These are phyloP conservation scores for Cerastis rubricosa DNA, from an alignment of 2,888 invertebrate species.

Conservation along the genomic window DNA sequence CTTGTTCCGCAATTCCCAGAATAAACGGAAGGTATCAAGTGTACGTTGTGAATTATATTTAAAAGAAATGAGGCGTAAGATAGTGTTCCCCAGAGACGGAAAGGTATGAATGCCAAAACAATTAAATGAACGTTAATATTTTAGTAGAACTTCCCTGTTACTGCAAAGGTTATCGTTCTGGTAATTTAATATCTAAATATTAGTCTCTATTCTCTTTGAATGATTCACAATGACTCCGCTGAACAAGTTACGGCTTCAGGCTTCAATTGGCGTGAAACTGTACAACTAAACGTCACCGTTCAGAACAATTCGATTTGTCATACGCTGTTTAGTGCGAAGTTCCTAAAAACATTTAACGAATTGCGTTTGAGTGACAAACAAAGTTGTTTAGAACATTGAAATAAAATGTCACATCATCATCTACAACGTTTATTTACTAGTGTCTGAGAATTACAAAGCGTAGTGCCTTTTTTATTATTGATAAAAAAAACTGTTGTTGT, in stretches of 20 bases:
- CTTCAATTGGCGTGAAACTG: constrained; percentile 14
- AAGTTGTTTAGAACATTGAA: constrained; percentile 1
- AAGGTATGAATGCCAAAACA: constrained; percentile 33
- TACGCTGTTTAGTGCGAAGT: not conserved
- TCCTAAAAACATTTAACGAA: constrained; percentile 8
- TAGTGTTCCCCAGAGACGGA: constrained; percentile 38
- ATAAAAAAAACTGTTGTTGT: not conserved
- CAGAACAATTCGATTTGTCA: not conserved
- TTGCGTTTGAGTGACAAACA: constrained; percentile 9
- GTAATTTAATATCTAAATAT: constrained; percentile 32
- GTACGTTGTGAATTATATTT: constrained; percentile 32
- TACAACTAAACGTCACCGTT: not conserved
- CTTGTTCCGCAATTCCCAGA: constrained; percentile 38
- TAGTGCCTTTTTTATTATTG: not conserved
- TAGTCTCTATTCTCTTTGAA: constrained; percentile 8
- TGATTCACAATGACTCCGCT: constrained; percentile 5
- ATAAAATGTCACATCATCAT: not conserved
- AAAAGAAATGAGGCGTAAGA: constrained; percentile 29
- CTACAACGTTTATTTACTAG: constrained; percentile 23
- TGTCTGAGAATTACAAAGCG: not conserved
- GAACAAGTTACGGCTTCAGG: constrained; percentile 33
- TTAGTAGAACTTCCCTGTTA: constrained; percentile 11
- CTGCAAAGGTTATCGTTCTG: constrained; percentile 18
- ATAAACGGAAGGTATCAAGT: constrained; percentile 40
- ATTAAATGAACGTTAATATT: constrained; percentile 16